phyloP scores from a whole-genome alignment of 2,113 vertebrate genomes.

The Rhagologus leucostigma region DNA sequence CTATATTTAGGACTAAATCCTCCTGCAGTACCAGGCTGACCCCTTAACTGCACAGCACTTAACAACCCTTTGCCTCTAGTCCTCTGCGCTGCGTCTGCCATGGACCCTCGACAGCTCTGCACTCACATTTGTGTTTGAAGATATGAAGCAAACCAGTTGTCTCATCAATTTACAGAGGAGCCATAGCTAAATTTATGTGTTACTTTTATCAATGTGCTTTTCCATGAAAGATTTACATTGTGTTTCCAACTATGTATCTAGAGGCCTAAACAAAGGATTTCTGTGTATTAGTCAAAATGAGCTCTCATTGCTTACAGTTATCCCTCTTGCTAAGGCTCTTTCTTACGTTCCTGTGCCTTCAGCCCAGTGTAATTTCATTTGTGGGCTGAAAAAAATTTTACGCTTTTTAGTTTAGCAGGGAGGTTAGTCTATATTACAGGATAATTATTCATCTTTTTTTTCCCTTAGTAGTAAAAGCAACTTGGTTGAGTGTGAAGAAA shows the following conservation, averaged over 20 bases:
- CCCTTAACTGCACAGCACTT: background rate
- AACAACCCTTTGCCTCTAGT: background rate
- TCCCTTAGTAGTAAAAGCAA: background rate
- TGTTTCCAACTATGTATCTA: constrained; percentile 48
- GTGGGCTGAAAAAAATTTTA: background rate
- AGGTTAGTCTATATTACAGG: background rate
- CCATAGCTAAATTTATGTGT: constrained; percentile 19
- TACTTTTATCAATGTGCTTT: constrained; percentile 26
- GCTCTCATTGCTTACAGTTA: constrained; percentile 49
- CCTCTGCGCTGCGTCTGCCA: background rate
- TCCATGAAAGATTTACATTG: constrained; percentile 43
- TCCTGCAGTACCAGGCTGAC: constrained; percentile 36
- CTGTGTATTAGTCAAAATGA: constrained; percentile 57
- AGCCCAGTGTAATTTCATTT: constrained; percentile 43
- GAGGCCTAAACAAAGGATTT: constrained; percentile 64
- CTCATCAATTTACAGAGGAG: constrained; percentile 27
- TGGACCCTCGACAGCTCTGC: background rate
- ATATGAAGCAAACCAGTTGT: constrained; percentile 23
- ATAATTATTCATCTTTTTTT: constrained; percentile 4
- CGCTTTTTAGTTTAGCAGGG: background rate
- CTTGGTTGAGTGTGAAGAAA: background rate
- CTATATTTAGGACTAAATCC: constrained; percentile 65
- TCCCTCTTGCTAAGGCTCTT: constrained; percentile 11
- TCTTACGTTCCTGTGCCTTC: background rate
- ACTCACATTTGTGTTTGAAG: background rate